A percentile compares a stretch with the other conserved stretches of the same genome.
These are phyloP conservation scores for Odontomyia ornata DNA, from an alignment of 2,888 invertebrate species.

Conservation along the genomic window DNA sequence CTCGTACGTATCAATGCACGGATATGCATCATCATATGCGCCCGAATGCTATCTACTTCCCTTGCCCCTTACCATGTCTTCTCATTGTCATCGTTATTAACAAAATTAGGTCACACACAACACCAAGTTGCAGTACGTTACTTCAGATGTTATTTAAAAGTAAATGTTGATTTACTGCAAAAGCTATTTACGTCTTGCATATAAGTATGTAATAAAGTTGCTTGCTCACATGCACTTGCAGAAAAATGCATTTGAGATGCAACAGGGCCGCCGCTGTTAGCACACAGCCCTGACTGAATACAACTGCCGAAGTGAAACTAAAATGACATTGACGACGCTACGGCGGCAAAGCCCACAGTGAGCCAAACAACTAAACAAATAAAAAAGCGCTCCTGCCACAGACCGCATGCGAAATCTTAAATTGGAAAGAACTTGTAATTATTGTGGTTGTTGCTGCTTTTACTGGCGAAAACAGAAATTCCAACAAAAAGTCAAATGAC, in stretches of 20 bases:
- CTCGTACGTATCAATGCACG: too few species aligned
- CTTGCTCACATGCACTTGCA: not conserved
- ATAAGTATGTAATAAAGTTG: conserved; percentile 6
- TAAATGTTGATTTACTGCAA: conserved; percentile 22
- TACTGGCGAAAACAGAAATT: too few species aligned
- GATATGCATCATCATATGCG: too few species aligned
- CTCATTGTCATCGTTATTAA: not conserved
- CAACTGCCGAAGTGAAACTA: not conserved
- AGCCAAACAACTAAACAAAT: not conserved
- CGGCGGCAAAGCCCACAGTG: not conserved
- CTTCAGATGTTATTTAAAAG: conserved; percentile 21
- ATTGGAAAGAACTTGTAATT: too few species aligned
- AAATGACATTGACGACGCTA: too few species aligned
- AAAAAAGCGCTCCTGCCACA: not conserved
- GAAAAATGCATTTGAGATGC: too few species aligned
- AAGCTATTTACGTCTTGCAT: not conserved
- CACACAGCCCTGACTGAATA: not conserved
- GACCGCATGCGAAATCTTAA: too few species aligned
- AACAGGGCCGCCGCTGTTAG: too few species aligned
- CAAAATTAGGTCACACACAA: conserved; percentile 27
- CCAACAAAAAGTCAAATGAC: too few species aligned
- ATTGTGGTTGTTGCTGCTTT: too few species aligned
- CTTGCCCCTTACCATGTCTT: not conserved
- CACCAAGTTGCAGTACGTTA: not conserved
- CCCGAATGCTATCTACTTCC: too few species aligned